Percentiles rank a stretch among this genome's conserved stretches.
Evolutionary conservation across 2,888 invertebrate species (phyloP).

Genomic region (Scaptomyza parva): DNA sequence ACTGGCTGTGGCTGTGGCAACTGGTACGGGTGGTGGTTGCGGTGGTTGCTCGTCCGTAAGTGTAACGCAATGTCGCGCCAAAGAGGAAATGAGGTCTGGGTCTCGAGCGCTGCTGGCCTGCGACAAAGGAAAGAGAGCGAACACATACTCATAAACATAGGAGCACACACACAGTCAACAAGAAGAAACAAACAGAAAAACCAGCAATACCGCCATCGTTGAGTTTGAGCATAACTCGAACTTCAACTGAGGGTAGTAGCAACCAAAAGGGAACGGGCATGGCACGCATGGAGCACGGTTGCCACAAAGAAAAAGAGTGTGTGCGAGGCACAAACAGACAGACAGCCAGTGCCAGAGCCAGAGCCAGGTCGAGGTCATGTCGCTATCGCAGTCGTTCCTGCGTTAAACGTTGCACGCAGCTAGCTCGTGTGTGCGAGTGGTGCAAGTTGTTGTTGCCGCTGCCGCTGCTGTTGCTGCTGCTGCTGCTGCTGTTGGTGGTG

Average conservation of each 20-base stretch:
- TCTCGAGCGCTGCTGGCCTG: constrained; percentile 44
- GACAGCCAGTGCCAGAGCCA: constrained; percentile 19
- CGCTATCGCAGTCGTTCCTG: constrained; percentile 37
- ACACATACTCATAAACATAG: not conserved
- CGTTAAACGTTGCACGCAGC: constrained; percentile 51
- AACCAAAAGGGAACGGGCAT: constrained; percentile 55
- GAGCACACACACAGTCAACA: constrained; percentile 44
- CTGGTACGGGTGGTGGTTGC: constrained; percentile 59
- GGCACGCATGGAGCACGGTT: constrained; percentile 79
- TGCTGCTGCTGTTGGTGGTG: constrained; percentile 54
- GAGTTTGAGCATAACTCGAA: constrained; percentile 44
- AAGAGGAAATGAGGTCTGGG: constrained; percentile 81
- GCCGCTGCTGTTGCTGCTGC: constrained; percentile 8
- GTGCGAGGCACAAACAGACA: constrained; percentile 56
- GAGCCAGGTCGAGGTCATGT: constrained; percentile 72
- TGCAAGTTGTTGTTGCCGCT: constrained; percentile 29
- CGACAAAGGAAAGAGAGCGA: constrained; percentile 64
- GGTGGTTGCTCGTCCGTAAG: constrained; percentile 57
- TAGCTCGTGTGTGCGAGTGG: constrained; percentile 65
- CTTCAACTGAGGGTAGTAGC: constrained; percentile 60
- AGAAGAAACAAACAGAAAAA: constrained; percentile 36
- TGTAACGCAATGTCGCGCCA: constrained; percentile 80
- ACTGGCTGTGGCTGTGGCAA: constrained; percentile 18
- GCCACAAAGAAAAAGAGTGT: constrained; percentile 58
- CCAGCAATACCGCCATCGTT: constrained; percentile 64